These are phyloP conservation scores for Scyliorhinus canicula DNA, from an alignment of 2,797 vertebrate species.

Conservation along the genomic window DNA sequence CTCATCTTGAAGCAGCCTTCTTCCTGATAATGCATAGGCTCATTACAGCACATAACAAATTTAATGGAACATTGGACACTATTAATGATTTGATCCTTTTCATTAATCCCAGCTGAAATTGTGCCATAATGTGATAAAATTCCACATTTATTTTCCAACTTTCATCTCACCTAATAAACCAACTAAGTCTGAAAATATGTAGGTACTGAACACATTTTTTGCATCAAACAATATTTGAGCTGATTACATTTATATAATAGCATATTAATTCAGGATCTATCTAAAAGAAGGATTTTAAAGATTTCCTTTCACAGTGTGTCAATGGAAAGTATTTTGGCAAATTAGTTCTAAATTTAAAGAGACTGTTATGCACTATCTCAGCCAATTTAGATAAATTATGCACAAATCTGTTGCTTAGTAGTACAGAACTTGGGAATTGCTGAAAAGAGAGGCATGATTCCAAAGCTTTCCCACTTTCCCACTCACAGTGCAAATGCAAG, in stretches of 20 bases:
- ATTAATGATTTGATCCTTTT: constrained; percentile 33
- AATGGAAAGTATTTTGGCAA: constrained; percentile 11
- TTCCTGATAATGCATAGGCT: not conserved
- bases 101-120: constrained; percentile 12
- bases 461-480: too few relatives aligned
- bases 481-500: too few relatives aligned
- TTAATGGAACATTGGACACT: constrained; percentile 36
- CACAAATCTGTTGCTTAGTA: not conserved
- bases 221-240: not conserved
- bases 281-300: not conserved
- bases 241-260: not conserved
- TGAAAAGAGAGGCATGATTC: too few relatives aligned
- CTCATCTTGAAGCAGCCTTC: not conserved
- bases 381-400: not conserved
- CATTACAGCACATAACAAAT: constrained; percentile 15
- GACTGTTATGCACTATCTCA: not conserved
- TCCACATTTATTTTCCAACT: constrained; percentile 22
- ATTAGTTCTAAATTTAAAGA: not conserved
- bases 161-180: constrained; percentile 2
- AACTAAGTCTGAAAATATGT: not conserved
- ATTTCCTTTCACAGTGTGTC: not conserved
- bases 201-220: not conserved
- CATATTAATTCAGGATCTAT: not conserved
- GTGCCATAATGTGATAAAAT: not conserved
- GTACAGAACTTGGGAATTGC: too few relatives aligned